These are phyloP conservation scores for Ophiodon elongatus DNA, from an alignment of 2,113 vertebrate genomes.

Conservation along the genomic window DNA sequence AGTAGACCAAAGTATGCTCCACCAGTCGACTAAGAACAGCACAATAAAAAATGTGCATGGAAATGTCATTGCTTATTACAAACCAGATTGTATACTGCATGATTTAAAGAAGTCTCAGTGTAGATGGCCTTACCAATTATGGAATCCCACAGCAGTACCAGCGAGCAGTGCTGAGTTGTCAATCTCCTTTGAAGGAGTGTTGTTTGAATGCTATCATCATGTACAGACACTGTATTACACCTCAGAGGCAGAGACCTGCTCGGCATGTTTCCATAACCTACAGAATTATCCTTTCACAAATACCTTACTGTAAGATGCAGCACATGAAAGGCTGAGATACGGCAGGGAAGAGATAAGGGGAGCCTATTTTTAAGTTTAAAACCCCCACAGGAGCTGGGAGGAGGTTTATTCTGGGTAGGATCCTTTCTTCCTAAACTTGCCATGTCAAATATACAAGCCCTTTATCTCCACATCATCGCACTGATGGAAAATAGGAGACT, in stretches of 20 bases:
- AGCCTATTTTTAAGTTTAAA: slow-evolving; percentile 62
- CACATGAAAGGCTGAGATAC: slow-evolving; percentile 58
- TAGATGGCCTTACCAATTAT: slow-evolving; percentile 5
- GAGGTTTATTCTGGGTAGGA: slow-evolving; percentile 42
- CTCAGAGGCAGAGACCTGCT: slow-evolving; percentile 37
- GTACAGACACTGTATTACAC: slow-evolving; percentile 38
- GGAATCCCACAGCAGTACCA: not conserved
- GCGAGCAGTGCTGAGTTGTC: slow-evolving; percentile 2
- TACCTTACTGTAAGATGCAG: slow-evolving; percentile 42
- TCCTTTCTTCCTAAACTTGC: slow-evolving; percentile 42
- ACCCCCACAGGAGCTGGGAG: slow-evolving; percentile 34
- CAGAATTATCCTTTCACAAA: slow-evolving; percentile 57
- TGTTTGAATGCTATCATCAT: slow-evolving; percentile 54
- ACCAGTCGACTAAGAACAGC: not conserved
- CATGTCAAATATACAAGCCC: slow-evolving; percentile 35
- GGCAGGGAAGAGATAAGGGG: slow-evolving; percentile 53
- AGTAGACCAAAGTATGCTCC: not conserved
- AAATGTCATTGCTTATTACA: slow-evolving; percentile 6
- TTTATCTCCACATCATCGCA: slow-evolving; percentile 51
- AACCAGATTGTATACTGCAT: not conserved
- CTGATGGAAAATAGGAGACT: slow-evolving; percentile 26
- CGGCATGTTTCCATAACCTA: slow-evolving; percentile 53
- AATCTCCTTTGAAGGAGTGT: slow-evolving; percentile 33
- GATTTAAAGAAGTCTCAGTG: slow-evolving; percentile 11
- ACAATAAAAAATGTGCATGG: not conserved